These are phyloP conservation scores for Xiphorhynchus erythropygius DNA, from an alignment of 2,797 vertebrate genomes.

Conservation along the genomic window DNA sequence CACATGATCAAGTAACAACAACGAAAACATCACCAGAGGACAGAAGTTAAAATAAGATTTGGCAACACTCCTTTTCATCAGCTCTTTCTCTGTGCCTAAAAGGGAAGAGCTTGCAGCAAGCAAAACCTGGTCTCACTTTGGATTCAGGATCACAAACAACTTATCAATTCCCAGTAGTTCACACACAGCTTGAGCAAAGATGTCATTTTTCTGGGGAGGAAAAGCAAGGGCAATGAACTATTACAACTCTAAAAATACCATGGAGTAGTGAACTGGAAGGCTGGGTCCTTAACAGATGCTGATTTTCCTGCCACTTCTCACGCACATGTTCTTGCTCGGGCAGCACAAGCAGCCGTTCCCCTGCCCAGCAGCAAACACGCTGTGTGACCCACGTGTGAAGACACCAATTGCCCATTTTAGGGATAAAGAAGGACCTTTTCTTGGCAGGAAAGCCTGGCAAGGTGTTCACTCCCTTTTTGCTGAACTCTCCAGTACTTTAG, in stretches of 20 bases:
- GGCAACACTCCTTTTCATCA: background rate
- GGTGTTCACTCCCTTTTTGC: background rate
- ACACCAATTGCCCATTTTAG: accelerated
- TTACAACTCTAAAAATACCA: background rate
- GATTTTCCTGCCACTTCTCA: background rate
- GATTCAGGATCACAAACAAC: background rate
- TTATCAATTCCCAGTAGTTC: background rate
- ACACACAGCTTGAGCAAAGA: background rate
- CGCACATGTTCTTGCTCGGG: background rate
- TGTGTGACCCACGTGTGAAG: accelerated
- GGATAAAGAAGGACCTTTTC: background rate
- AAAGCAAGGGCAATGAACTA: background rate
- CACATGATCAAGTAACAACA: background rate
- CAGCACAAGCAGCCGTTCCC: accelerated
- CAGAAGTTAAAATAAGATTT: background rate
- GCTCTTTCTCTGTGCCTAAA: background rate
- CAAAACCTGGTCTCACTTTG: background rate
- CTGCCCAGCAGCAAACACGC: background rate
- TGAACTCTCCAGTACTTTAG: background rate
- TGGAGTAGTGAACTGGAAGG: background rate
- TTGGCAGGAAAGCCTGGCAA: background rate
- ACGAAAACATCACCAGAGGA: background rate
- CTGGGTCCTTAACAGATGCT: background rate
- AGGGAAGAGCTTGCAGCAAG: background rate
- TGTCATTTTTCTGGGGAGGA: background rate